Evolutionary conservation across 2,113 vertebrate species (phyloP), one percentile per base, ranked within the genome.

Genomic region (Scomber japonicus): DNA sequence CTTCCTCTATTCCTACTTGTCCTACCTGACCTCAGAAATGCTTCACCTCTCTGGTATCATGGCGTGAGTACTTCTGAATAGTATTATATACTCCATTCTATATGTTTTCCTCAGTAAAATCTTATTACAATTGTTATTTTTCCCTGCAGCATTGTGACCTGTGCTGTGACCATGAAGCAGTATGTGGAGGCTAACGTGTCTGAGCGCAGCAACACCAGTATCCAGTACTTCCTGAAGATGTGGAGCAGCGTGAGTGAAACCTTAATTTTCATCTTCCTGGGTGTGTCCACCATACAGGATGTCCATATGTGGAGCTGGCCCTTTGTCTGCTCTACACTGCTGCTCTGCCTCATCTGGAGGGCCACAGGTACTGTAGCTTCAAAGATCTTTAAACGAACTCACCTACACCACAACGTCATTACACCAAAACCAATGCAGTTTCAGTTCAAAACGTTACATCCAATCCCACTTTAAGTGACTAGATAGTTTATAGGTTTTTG

Each of bases 191-290:
- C 93, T 21, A 97, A 96, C 63, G 94, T 96, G 85, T 97, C 96
- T 0, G 94, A 96, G 79, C 95, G 95, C 75, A 96, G 96, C 80
- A 95, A 96, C 77, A 96, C 93, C 66, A 96, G 95, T 44, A 94
- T 96, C 74, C 95, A 96, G 79, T 97, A 96, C 83, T 97, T 96
- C 90, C 94, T 97, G 94, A 97, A 97, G 94, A 96, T 96, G 95
- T 97, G 95, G 94, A 97, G 94, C 92, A 96, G 95, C 0, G 94
- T 96, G 14, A 96, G 94, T 0, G 96, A 97, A 50, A 96, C 95
- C 45, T 93, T 96, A 61, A 96, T 96, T 87, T 96, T 96, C 89
- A 95, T 96, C 92, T 96, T 97, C 86, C 94, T 97, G 3, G 95
- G 95, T 0, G 94, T 96, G 71, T 96, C 96, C 85, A 96, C 95